Percentiles rank a stretch among this genome's conserved stretches.
phyloP scores from a whole-genome alignment of 2,888 invertebrate genomes.

The Empis livida region DNA sequence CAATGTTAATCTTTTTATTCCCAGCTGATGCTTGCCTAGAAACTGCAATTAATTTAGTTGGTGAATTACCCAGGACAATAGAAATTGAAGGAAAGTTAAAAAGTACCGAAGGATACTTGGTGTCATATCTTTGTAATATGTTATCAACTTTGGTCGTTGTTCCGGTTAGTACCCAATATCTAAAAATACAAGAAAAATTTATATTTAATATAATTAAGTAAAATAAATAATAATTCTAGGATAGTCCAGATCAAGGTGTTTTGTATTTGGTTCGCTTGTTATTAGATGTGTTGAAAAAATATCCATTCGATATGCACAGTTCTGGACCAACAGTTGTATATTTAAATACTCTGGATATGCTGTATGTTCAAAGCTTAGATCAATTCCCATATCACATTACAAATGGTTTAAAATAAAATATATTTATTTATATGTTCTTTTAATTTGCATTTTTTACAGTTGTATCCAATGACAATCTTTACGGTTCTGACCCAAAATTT shows the following conservation, averaged over 20 bases:
- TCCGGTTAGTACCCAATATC: conserved; percentile 52
- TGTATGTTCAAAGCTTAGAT: conserved; percentile 69
- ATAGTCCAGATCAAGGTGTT: conserved; percentile 79
- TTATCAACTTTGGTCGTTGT: conserved; percentile 69
- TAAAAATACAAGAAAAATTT: background rate
- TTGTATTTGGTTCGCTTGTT: conserved; percentile 68
- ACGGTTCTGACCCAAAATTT: conserved; percentile 81
- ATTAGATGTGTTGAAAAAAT: conserved; percentile 65
- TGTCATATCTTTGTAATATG: conserved; percentile 61
- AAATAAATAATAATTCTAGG: conserved; percentile 38
- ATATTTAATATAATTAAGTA: conserved; percentile 1
- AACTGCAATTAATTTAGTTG: conserved; percentile 67
- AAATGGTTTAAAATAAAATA: conserved; percentile 46
- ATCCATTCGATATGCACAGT: conserved; percentile 55
- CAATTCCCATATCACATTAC: conserved; percentile 76
- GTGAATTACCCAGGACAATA: conserved; percentile 58
- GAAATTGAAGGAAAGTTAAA: conserved; percentile 64
- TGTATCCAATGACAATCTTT: conserved; percentile 84
- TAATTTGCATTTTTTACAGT: conserved; percentile 38
- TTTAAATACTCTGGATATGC: conserved; percentile 60
- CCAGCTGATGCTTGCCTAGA: conserved; percentile 88
- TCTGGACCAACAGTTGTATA: conserved; percentile 56
- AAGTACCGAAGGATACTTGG: conserved; percentile 57
- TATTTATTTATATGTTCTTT: conserved; percentile 20
- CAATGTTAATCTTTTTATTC: too few species aligned